Conservation (phyloP, 2,888 invertebrate genomes). For the Nomada ruficornis region DNA sequence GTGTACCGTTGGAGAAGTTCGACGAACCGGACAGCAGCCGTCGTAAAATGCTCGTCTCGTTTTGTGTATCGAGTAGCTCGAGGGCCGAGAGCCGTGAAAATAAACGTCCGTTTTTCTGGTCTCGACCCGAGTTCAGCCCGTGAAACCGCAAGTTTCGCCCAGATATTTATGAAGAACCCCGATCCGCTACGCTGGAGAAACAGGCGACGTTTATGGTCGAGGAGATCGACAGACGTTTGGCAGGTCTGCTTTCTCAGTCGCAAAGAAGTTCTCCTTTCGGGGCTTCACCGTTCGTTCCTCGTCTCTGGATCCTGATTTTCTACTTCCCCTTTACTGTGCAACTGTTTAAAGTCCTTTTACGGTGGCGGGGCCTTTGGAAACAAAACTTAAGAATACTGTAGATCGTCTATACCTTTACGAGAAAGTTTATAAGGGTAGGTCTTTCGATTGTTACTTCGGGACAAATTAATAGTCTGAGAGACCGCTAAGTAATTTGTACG, state of each 20-base stretch:
- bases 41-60: constrained; percentile 54
- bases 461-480: too few relatives aligned
- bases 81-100: constrained; percentile 63
- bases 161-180: constrained; percentile 69
- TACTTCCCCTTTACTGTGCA: constrained; percentile 9
- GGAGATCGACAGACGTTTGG: constrained; percentile 72
- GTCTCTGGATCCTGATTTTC: constrained; percentile 47
- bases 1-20: constrained; percentile 25
- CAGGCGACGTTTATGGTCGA: constrained; percentile 72
- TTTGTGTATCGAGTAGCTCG: constrained; percentile 52
- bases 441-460: too few relatives aligned
- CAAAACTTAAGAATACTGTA: constrained; percentile 31
- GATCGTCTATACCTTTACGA: background rate
- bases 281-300: constrained; percentile 49
- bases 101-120: constrained; percentile 61
- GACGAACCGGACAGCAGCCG: constrained; percentile 53
- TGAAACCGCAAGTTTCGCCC: constrained; percentile 55
- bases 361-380: constrained; percentile 16
- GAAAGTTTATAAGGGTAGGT: background rate
- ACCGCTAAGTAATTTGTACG: too few relatives aligned
- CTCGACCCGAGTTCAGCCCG: constrained; percentile 6
- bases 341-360: constrained; percentile 48
- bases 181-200: constrained; percentile 60
- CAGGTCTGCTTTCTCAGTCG: constrained; percentile 69
- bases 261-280: constrained; percentile 62